Evolutionary conservation across 2,113 vertebrate genomes (phyloP).

Genomic region (Haliaeetus leucogaster): DNA sequence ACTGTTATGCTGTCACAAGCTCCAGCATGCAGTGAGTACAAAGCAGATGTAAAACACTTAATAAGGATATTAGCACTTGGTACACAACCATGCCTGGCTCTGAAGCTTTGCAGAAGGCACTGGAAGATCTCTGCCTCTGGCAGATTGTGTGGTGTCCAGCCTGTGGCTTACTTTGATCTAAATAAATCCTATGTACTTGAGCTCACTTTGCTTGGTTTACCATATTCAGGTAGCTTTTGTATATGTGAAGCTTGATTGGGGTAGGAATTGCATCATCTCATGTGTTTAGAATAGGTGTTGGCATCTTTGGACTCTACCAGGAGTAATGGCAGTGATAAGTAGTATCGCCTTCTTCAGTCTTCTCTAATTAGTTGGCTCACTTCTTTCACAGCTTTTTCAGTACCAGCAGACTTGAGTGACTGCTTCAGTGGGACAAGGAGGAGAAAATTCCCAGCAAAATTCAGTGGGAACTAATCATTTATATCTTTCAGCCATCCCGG

Average conservation of each 20-base stretch:
- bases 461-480: background rate
- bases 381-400: background rate
- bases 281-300: background rate
- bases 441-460: background rate
- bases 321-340: background rate
- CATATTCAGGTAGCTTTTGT: background rate
- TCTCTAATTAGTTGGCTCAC: background rate
- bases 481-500: background rate
- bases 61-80: background rate
- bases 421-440: background rate
- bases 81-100: rapidly evolving
- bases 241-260: rapidly evolving
- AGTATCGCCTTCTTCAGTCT: background rate
- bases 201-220: background rate
- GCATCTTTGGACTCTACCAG: background rate
- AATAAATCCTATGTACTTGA: background rate
- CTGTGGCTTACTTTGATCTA: background rate
- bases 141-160: background rate
- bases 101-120: background rate
- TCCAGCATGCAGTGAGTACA: background rate
- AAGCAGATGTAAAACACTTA: background rate
- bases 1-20: background rate
- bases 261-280: background rate
- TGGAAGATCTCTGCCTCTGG: background rate
- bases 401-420: background rate